Evolutionary conservation across 2,113 vertebrate species (phyloP).

Genomic region (Python bivittatus): DNA sequence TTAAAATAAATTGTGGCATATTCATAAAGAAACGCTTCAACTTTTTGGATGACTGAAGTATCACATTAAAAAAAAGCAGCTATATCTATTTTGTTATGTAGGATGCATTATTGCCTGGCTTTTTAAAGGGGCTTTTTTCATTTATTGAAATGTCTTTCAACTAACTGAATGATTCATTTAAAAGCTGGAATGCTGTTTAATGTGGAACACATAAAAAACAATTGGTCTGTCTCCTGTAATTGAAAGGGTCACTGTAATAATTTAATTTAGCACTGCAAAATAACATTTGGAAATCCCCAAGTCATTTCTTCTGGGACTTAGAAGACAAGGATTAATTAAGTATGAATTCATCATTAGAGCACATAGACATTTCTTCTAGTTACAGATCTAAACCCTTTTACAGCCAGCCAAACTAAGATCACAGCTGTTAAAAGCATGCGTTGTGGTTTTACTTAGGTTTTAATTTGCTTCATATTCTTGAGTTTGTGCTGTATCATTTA

Average conservation of each 20-base stretch:
- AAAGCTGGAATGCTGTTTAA: background rate
- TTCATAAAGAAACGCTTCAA: background rate
- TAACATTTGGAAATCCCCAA: slow-evolving; percentile 2
- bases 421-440: background rate
- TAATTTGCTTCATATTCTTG: background rate
- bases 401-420: background rate
- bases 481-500: background rate
- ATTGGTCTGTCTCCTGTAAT: background rate
- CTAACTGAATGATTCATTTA: background rate
- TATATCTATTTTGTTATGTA: background rate
- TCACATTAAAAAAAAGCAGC: background rate
- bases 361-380: background rate
- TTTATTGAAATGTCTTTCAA: background rate
- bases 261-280: background rate
- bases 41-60: background rate
- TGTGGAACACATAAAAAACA: background rate
- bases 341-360: background rate
- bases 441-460: background rate
- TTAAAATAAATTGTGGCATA: background rate
- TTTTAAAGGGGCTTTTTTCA: background rate
- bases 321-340: background rate
- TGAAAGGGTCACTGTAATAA: background rate
- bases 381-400: background rate
- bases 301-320: background rate
- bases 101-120: background rate